Evolutionary conservation across 1,140 invertebrate species (phyloP), one percentile per base, ranked within the genome.

Genomic region (Ceratina calcarata): DNA sequence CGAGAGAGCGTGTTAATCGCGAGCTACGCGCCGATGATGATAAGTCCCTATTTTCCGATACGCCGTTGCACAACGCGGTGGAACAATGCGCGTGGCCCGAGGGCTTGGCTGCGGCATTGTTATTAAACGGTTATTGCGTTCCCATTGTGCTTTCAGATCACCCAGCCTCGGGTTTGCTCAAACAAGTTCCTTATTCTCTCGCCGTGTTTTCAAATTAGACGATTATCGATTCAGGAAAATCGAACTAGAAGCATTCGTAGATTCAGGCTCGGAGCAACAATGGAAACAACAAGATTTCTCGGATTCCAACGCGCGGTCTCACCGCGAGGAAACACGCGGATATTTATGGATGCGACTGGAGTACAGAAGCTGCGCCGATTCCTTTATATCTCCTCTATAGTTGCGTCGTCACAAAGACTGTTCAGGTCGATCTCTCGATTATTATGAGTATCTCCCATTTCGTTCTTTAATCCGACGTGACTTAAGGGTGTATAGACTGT

Each of bases 101-200:
- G 53, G 53, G 79, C 79, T 77, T 77, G 67, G 67, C 67, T 20
- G 13, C 16, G 32, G 13, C 57, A 66, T 71, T 70, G 55, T 81
- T 76, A 57, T 70, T 77, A 60, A 22, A 45, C 49, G 73, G 32
- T 69, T 45, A 69, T 77, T 77, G 60, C 51, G 24, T 77, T 77
- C 16, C 51, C 27, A 77, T 58, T 68, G 16, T 27, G 13, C 45
- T 27, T 6, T 18, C 27, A 49, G 16, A 49, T 22, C 4, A 18
- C 6, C 51, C 32, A 45, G 51, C 27, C 16, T 55, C 32, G n/a
- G 12, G 16, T 57, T 61, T 57, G 10, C 15, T 57, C 51, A 3
- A 22, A 61, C 18, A 18, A 51, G 37, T 58, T 67, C 15, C 15
- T 55, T 16, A 2, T 16, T 6, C n/a, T 2, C 18, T 8, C 18